Evolutionary conservation across 2,888 invertebrate genomes (phyloP).

Genomic region (Orthosia incerta): DNA sequence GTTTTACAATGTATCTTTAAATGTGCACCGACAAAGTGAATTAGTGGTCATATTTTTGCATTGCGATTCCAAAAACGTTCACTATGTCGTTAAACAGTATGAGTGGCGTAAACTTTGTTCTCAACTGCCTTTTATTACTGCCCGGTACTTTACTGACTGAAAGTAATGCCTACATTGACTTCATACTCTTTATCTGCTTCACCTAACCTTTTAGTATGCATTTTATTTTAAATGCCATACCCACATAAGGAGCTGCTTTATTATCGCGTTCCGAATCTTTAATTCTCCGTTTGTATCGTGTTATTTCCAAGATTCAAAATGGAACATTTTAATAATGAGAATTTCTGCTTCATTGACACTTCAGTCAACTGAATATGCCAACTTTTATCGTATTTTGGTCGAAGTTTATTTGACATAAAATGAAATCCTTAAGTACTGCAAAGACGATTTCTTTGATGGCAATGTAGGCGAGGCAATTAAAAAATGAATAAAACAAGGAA

Average conservation of each 20-base stretch:
- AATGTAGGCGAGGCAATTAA: conserved; percentile 86
- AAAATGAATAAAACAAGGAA: conserved; percentile 81
- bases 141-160: conserved; percentile 60
- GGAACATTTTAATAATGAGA: conserved; percentile 45
- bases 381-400: conserved; percentile 40
- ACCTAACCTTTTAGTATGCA: conserved; percentile 65
- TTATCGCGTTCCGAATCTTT: conserved; percentile 70
- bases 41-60: conserved; percentile 66
- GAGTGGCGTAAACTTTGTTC: conserved; percentile 71
- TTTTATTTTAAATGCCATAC: conserved; percentile 64
- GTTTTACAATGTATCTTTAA: conserved; percentile 80
- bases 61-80: conserved; percentile 66
- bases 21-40: conserved; percentile 75
- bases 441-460: conserved; percentile 49
- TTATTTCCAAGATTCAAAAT: conserved; percentile 45
- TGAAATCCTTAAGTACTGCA: conserved; percentile 40
- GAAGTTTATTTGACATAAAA: conserved; percentile 43
- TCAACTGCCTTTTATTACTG: conserved; percentile 64
- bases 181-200: conserved; percentile 61
- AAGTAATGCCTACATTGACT: conserved; percentile 63
- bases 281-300: conserved; percentile 57
- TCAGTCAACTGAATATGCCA: conserved; percentile 37
- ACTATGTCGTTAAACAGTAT: conserved; percentile 66
- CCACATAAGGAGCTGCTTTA: conserved; percentile 61
- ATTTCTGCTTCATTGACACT: conserved; percentile 45